phyloP scores from a whole-genome alignment of 2,113 vertebrate genomes.

The Coptodon bakossiorum region DNA sequence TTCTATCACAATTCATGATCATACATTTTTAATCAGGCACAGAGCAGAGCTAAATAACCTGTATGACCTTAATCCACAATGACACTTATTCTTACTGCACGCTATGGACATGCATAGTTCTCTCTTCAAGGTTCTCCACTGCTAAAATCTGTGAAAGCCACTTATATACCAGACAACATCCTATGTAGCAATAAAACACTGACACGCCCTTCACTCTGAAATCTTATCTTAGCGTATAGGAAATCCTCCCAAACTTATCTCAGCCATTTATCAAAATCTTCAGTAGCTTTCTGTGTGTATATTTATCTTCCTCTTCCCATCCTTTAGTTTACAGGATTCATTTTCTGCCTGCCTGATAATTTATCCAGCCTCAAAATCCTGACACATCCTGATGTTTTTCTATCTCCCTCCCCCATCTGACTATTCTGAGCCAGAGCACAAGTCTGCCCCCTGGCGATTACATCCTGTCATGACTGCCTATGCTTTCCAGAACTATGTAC shows the following conservation, averaged over 20 bases:
- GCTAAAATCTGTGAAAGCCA: neutral
- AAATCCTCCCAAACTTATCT: slow-evolving; percentile 20
- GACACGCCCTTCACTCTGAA: slow-evolving; percentile 34
- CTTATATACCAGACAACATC: neutral
- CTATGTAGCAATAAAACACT: neutral
- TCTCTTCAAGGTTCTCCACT: neutral
- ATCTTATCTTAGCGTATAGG: slow-evolving; percentile 1
- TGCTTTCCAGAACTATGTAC: neutral
- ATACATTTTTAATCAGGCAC: slow-evolving; percentile 25
- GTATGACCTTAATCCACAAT: neutral
- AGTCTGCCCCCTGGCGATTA: slow-evolving; percentile 57
- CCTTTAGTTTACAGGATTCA: slow-evolving; percentile 38
- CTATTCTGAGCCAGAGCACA: neutral
- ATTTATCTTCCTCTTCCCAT: slow-evolving; percentile 18
- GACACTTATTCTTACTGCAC: neutral
- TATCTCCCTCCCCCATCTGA: neutral
- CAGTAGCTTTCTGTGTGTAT: neutral
- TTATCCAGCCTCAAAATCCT: slow-evolving; percentile 37
- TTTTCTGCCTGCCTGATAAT: slow-evolving; percentile 45
- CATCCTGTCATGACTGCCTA: neutral
- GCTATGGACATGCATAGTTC: neutral
- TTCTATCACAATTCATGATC: slow-evolving; percentile 13
- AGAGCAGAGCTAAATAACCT: neutral
- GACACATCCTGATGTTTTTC: slow-evolving; percentile 31
- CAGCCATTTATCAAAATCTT: slow-evolving; percentile 35